Evolutionary conservation across 2,888 invertebrate genomes (phyloP), one percentile per base, ranked within the genome.

Genomic region (Carcina quercana): DNA sequence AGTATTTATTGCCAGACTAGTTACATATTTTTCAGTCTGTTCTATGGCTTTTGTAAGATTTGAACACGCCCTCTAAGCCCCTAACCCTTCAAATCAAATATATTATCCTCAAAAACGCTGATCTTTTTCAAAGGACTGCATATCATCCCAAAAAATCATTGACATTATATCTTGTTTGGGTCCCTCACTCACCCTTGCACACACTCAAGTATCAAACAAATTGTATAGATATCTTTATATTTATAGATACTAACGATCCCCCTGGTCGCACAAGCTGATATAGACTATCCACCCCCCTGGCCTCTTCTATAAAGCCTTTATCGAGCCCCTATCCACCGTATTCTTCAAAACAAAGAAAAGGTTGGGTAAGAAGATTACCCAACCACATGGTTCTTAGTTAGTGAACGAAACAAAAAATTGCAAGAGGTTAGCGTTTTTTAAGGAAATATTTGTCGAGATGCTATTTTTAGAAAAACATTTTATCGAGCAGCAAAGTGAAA

Each of bases 231-330:
- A 34, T 25, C 32, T 21, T 20, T 34, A 32, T 34, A 32, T n/a
- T n/a, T n/a, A n/a, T 36, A 36, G 26, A 12, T 50, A 45, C 53
- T 59, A 63, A 64, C 62, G 55, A 62, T 59, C 59, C 61, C 55
- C 51, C 54, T 45, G 53, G 53, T 50, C 51, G 50, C 57, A 66
- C 66, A 71, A 70, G 70, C 67, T 68, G 64, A 72, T 64, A 69
- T 64, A 69, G 66, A 72, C 73, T 70, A 71, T 70, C 66, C 66
- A 68, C 69, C 73, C 69, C 73, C 67, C 53, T 58, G 57, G 57
- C 58, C 62, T 55, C 56, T 47, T 35, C 46, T 48, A 58, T 62
- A 67, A 66, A 67, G 59, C 59, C 59, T 60, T 61, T 65, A 61
- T 62, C 62, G 58, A 58, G 49, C 40, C 46, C 47, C 50, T 52